Evolutionary conservation across 92 coral and sea anemone genomes (phyloP).

Genomic region (Umimayanthus kanabou): DNA sequence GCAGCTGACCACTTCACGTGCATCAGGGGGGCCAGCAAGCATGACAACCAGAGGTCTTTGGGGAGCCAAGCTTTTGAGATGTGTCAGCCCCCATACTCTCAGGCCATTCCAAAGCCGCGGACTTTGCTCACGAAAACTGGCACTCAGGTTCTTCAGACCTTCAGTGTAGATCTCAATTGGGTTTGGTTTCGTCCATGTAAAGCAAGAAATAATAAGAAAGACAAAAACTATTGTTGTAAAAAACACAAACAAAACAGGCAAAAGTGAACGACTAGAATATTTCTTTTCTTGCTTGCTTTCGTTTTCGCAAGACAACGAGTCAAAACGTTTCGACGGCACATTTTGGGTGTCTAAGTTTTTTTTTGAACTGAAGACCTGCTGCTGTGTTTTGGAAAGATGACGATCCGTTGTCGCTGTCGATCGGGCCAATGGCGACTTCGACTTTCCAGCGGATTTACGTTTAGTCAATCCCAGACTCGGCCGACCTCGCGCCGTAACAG

Average conservation of each 20-base stretch:
- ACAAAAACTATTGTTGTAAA: background rate
- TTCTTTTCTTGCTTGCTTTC: background rate
- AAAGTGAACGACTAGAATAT: background rate
- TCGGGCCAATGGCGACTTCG: background rate
- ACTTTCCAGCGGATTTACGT: background rate
- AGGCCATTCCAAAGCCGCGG: conserved; percentile 64
- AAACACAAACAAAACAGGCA: no score
- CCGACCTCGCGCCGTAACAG: no score
- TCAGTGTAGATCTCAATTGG: background rate
- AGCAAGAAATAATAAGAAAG: background rate
- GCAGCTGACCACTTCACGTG: conserved; percentile 67
- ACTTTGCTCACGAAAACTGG: conserved; percentile 1
- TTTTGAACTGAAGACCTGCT: background rate
- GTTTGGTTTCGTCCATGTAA: background rate
- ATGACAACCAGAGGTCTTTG: conserved; percentile 78
- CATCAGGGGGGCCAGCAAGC: conserved; percentile 73
- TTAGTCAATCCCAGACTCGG: no score
- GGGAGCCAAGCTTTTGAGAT: conserved; percentile 55
- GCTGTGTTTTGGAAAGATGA: background rate
- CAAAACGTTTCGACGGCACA: background rate
- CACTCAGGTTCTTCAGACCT: background rate
- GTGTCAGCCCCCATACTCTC: conserved; percentile 62
- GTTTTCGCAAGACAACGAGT: no score
- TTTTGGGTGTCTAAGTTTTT: background rate
- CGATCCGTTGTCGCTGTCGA: background rate